These are phyloP conservation scores for Drosophila mimica DNA, from an alignment of 2,888 invertebrate species.

Conservation along the genomic window DNA sequence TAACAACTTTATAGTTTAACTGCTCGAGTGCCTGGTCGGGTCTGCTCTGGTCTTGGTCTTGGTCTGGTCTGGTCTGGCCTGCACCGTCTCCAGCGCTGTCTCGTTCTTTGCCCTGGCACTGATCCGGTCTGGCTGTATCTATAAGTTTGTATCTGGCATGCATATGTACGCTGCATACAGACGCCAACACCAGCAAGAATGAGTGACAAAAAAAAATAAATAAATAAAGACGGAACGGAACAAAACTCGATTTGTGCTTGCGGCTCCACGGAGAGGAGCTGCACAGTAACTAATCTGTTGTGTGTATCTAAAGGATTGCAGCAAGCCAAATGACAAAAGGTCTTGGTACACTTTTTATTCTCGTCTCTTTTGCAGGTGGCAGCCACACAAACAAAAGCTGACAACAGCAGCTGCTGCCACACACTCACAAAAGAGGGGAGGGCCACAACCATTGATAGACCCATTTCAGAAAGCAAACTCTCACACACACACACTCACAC, in stretches of 20 bases:
- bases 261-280: slow-evolving; percentile 13
- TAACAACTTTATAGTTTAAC: slow-evolving; percentile 85
- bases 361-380: slow-evolving; percentile 38
- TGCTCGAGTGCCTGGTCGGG: slow-evolving; percentile 59
- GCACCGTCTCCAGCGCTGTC: slow-evolving; percentile 17
- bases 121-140: slow-evolving; percentile 65
- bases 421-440: neutral
- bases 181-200: slow-evolving; percentile 45
- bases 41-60: slow-evolving; percentile 18
- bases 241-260: slow-evolving; percentile 58
- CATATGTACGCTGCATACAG: slow-evolving; percentile 39
- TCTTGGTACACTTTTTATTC: slow-evolving; percentile 23
- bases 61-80: slow-evolving; percentile 28
- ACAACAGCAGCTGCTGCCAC: slow-evolving; percentile 26
- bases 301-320: slow-evolving; percentile 83
- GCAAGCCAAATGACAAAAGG: slow-evolving; percentile 64
- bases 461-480: slow-evolving; percentile 32
- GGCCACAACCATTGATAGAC: slow-evolving; percentile 46
- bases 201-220: slow-evolving; percentile 50
- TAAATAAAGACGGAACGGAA: slow-evolving; percentile 5
- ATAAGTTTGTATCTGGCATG: slow-evolving; percentile 77
- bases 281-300: slow-evolving; percentile 77
- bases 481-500: slow-evolving; percentile 9
- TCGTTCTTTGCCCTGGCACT: slow-evolving; percentile 37
- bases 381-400: slow-evolving; percentile 21